phyloP scores from a whole-genome alignment of 2,113 vertebrate genomes.

The Fukomys damarensis region DNA sequence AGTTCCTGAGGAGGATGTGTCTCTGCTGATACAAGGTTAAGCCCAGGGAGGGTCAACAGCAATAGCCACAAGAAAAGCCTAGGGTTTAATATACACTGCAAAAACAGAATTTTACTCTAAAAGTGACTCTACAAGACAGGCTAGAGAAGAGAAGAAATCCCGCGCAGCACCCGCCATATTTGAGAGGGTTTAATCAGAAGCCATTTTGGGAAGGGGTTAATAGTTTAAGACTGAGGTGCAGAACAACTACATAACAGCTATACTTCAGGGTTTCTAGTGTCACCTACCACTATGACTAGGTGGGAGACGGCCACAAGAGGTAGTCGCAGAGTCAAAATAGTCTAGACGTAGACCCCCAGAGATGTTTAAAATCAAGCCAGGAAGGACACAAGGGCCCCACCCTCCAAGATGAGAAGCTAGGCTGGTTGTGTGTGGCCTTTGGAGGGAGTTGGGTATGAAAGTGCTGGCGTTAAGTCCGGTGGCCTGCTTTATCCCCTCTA shows the following conservation, averaged over 20 bases:
- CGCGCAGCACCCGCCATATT: neutral
- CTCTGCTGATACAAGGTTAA: neutral
- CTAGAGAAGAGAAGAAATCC: neutral
- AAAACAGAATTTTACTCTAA: neutral
- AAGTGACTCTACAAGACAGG: neutral
- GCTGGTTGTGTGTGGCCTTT: neutral
- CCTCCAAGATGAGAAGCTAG: neutral
- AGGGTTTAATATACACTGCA: neutral
- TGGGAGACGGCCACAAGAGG: neutral
- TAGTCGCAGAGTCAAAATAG: neutral
- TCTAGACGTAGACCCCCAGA: neutral
- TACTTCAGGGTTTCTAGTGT: neutral
- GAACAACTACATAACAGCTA: neutral
- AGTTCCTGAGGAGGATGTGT: neutral
- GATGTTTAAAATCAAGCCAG: neutral
- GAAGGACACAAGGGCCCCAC: neutral
- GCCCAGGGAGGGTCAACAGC: no score
- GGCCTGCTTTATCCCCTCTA: neutral
- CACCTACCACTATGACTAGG: neutral
- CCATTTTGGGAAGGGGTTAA: neutral
- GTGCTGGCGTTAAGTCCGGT: neutral
- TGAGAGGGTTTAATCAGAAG: neutral
- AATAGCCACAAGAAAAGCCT: neutral
- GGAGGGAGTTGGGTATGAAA: neutral
- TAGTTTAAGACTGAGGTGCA: neutral